Base-by-base conservation (phyloP, 1,140 invertebrate species). In the Scylla paramamosain region DNA sequence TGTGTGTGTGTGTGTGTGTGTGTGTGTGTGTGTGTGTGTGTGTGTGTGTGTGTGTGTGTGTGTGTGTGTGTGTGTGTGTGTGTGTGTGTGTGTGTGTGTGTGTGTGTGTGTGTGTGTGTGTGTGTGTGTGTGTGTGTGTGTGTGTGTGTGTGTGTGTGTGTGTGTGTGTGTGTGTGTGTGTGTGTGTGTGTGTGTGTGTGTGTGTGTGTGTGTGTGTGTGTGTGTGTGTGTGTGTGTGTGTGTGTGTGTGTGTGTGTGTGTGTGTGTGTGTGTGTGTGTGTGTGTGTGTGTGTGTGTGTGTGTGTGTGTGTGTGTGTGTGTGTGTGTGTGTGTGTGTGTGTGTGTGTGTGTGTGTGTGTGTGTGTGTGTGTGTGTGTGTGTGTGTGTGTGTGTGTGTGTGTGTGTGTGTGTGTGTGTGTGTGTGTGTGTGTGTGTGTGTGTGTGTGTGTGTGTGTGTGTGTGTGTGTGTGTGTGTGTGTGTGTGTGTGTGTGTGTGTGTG, bases 261-360 rank as follows among this genome's bases (percentile, higher is more conserved):
- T 89, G 87, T 89, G 87, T 89, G 87, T 89, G 87, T 89, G 87
- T 89, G 87, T 89, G 87, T 89, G 87, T 89, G 87, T 89, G 87
- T 89, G 87, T 89, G 87, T 31, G 83, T 86, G 83, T 86, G 83
- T 86, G 83, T 86, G 83, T 86, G 83, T 86, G 83, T 86, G 83
- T 86, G 83, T 86, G 83, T 86, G 83, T 86, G 83, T 86, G 83
- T 86, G 83, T 86, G 83, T 86, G 83, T 86, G 83, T 86, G 83
- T 86, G 83, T 86, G 83, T 86, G 83, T 86, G 83, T 86, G 83
- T 86, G 83, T 86, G 83, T 86, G 83, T 86, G 83, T 86, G 83
- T 86, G 83, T 86, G 83, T 86, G 83, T 86, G 83, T 89, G 28
- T 89, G 39, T 45, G 87, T 89, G 25, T 45, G 39, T 89, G 39